phyloP scores from a whole-genome alignment of 2,113 vertebrate genomes.

The Platichthys flesus region DNA sequence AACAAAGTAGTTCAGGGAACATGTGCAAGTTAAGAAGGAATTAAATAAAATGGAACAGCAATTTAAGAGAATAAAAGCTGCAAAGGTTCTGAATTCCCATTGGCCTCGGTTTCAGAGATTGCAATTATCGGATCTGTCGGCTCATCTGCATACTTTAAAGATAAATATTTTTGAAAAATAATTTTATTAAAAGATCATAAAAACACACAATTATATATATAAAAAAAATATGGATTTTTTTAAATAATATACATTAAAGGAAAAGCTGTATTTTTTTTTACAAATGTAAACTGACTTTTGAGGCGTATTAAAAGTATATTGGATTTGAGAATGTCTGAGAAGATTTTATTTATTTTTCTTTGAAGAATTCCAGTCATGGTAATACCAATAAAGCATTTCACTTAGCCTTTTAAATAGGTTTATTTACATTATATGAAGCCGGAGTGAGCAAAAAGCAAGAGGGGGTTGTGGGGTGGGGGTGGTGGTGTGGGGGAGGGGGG shows the following conservation, averaged over 20 bases:
- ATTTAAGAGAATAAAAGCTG: conserved; percentile 30
- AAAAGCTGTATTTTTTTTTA: too few relatives aligned
- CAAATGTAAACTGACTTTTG: too few relatives aligned
- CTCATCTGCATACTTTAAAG: neutral
- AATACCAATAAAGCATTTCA: conserved; percentile 27
- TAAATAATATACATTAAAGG: too few relatives aligned
- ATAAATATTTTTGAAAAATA: neutral
- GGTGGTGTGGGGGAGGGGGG: too few relatives aligned
- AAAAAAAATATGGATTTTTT: too few relatives aligned
- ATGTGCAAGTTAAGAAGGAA: conserved; percentile 40
- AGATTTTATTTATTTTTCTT: neutral
- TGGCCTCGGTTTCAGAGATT: conserved; percentile 27
- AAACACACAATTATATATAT: too few relatives aligned
- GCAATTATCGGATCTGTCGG: neutral
- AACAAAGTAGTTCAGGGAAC: conserved; percentile 7
- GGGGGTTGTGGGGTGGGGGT: neutral
- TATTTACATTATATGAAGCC: conserved; percentile 29
- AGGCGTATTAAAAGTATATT: neutral
- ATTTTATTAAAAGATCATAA: too few relatives aligned
- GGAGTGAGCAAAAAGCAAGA: conserved; percentile 9
- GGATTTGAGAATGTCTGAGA: neutral
- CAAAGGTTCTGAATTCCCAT: conserved; percentile 28
- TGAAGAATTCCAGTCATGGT: neutral
- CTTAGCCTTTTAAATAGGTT: conserved; percentile 46
- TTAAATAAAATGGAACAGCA: conserved; percentile 15